These are phyloP conservation scores for Lacerta bilineata DNA, from an alignment of 2,797 vertebrate species.

Conservation along the genomic window DNA sequence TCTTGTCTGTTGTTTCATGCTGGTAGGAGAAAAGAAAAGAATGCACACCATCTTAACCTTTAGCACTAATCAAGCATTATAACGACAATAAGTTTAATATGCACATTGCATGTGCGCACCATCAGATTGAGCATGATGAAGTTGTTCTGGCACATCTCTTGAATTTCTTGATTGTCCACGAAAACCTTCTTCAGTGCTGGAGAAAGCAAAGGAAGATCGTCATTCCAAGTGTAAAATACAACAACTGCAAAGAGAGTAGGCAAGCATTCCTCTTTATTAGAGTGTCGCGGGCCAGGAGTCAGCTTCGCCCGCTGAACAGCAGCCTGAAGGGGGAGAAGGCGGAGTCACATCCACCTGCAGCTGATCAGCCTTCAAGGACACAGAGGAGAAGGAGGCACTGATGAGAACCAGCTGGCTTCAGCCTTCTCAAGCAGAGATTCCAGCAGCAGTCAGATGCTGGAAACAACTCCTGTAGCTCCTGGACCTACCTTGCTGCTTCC, in stretches of 20 bases:
- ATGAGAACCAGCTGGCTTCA: too few relatives aligned
- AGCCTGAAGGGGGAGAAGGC: too few relatives aligned
- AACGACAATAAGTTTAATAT: not conserved
- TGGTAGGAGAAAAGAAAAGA: constrained; percentile 61
- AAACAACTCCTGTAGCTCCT: too few relatives aligned
- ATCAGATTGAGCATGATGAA: constrained; percentile 85
- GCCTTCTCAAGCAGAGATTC: too few relatives aligned
- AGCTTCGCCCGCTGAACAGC: too few relatives aligned
- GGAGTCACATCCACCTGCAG: too few relatives aligned
- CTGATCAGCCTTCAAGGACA: too few relatives aligned
- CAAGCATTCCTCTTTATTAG: not conserved
- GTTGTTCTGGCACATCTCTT: constrained; percentile 81
- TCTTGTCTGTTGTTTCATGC: constrained; percentile 87
- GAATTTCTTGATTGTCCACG: constrained; percentile 80
- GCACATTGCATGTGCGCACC: constrained; percentile 66
- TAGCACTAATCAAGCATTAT: not conserved
- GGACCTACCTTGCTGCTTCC: too few relatives aligned
- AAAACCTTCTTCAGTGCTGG: constrained; percentile 82
- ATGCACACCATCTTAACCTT: not conserved
- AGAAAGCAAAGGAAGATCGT: constrained; percentile 38
- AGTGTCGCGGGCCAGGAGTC: too few relatives aligned
- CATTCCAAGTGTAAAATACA: constrained; percentile 4
- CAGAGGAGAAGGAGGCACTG: too few relatives aligned
- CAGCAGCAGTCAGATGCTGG: too few relatives aligned
- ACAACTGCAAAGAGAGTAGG: not conserved